A percentile compares a stretch with the other conserved stretches of the same genome.
Evolutionary conservation across 2,888 invertebrate genomes (phyloP).

Genomic region (Oscheius myriophilus): DNA sequence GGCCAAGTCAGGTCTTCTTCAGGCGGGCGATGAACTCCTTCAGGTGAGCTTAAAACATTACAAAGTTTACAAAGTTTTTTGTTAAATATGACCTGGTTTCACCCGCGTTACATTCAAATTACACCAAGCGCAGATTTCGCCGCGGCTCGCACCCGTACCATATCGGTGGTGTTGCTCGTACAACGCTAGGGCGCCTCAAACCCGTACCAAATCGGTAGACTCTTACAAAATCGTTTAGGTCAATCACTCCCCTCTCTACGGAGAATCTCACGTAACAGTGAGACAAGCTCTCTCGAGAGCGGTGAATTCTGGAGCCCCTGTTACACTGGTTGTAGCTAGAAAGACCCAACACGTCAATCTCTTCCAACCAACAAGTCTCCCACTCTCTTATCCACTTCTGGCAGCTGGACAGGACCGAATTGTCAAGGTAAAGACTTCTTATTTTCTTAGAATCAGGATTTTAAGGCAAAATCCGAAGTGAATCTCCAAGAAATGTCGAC

Average conservation of each 20-base stretch:
- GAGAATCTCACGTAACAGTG: constrained; percentile 93
- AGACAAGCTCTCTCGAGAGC: constrained; percentile 84
- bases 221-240: no score
- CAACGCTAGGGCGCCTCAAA: no score
- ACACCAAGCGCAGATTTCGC: no score
- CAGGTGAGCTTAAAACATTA: constrained; percentile 75
- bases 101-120: no score
- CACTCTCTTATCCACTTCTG: constrained; percentile 64
- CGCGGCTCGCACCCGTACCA: no score
- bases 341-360: constrained; percentile 61
- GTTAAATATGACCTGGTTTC: no score
- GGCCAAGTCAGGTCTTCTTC: constrained; percentile 86
- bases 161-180: no score
- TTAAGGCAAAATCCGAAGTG: constrained; percentile 69
- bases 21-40: constrained; percentile 93
- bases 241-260: constrained; percentile 86
- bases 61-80: neutral
- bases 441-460: neutral
- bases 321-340: constrained; percentile 55
- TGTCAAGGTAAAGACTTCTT: constrained; percentile 51
- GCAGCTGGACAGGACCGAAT: constrained; percentile 62
- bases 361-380: constrained; percentile 57
- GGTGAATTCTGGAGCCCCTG: constrained; percentile 59
- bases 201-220: no score
- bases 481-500: constrained; percentile 35